Percentiles rank a stretch among this genome's conserved stretches.
These are phyloP conservation scores for Seriola dumerili DNA, from an alignment of 2,113 vertebrate genomes.

Conservation along the genomic window DNA sequence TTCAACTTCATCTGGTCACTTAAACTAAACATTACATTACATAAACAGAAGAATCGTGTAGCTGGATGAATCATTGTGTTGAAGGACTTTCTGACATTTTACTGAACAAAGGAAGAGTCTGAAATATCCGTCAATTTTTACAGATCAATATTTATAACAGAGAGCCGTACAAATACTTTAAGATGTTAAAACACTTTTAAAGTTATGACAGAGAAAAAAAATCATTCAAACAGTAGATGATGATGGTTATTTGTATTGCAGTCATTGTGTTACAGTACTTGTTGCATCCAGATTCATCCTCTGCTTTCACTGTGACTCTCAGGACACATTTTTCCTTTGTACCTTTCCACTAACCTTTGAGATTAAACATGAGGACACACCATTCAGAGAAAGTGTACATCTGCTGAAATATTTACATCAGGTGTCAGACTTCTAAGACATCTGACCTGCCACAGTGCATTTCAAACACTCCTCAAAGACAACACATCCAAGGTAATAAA, in stretches of 20 bases:
- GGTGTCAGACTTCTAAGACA: conserved; percentile 25
- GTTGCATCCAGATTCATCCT: neutral
- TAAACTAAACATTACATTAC: neutral
- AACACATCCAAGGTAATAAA: neutral
- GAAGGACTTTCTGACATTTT: too few species aligned
- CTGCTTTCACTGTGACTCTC: neutral
- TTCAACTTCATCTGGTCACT: neutral
- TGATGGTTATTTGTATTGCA: neutral
- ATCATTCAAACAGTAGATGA: neutral
- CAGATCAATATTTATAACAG: too few species aligned
- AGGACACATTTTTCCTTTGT: neutral
- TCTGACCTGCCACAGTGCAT: conserved; percentile 24
- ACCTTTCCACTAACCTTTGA: conserved; percentile 3
- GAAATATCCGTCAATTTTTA: too few species aligned
- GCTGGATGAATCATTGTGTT: neutral
- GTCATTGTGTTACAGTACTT: neutral
- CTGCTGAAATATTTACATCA: conserved; percentile 49
- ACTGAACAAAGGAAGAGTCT: too few species aligned
- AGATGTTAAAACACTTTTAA: neutral
- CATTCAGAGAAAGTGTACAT: conserved; percentile 14
- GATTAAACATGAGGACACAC: conserved; percentile 31
- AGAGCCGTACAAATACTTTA: too few species aligned
- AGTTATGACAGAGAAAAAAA: neutral
- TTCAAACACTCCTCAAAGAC: conserved; percentile 40
- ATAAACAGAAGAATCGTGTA: neutral